phyloP scores from a whole-genome alignment of 1,140 invertebrate species.

The Pogonomyrmex barbatus region DNA sequence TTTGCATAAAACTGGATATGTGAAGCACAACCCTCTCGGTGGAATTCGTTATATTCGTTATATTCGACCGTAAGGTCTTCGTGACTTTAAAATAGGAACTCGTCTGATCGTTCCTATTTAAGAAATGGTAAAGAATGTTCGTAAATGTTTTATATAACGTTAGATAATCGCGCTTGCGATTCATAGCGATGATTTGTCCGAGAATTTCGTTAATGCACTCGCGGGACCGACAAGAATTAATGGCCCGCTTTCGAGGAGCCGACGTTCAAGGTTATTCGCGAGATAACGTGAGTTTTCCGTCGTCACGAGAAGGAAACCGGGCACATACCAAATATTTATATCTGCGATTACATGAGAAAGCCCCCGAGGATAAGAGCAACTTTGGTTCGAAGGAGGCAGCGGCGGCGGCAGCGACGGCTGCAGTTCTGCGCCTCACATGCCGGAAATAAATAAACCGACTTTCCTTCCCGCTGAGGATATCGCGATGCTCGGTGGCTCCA shows the following conservation, averaged over 20 bases:
- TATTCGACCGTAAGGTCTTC: not conserved
- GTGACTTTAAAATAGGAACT: not conserved
- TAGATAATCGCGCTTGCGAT: not conserved
- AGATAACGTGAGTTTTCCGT: slow-evolving; percentile 15
- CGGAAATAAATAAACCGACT: slow-evolving; percentile 65
- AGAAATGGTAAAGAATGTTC: not conserved
- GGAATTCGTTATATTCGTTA: not conserved
- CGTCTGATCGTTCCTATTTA: not conserved
- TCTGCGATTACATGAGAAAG: slow-evolving; percentile 22
- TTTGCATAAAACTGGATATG: not conserved
- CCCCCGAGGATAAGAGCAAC: slow-evolving; percentile 5
- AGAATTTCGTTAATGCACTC: slow-evolving; percentile 24
- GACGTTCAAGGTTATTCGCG: slow-evolving; percentile 52
- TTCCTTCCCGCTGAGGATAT: slow-evolving; percentile 33
- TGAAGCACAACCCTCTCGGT: not conserved
- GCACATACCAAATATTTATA: slow-evolving; percentile 64
- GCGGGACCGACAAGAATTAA: slow-evolving; percentile 43
- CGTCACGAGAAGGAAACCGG: not conserved
- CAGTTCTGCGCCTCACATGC: not conserved
- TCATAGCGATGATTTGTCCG: not conserved
- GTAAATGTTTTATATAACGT: not conserved
- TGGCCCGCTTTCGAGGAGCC: not conserved
- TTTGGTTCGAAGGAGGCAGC: slow-evolving; percentile 1
- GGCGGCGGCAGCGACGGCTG: not conserved
- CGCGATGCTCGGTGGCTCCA: not conserved